Conservation (phyloP, 2,113 vertebrate species). For the Periophthalmus modestus region DNA sequence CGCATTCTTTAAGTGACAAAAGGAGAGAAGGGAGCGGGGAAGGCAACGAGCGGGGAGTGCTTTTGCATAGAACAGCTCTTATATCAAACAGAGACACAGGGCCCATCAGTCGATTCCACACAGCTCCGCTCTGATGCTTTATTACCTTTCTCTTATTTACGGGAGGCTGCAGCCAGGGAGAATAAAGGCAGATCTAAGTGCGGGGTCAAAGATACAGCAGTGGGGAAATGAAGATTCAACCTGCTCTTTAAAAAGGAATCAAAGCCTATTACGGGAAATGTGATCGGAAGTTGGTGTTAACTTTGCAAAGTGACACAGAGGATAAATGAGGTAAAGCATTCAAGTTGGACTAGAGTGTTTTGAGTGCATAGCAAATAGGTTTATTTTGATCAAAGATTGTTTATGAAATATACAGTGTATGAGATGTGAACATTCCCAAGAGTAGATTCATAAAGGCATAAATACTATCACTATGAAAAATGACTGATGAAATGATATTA, state of each 20-base stretch:
- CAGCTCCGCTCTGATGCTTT: constrained; percentile 44
- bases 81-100: constrained; percentile 84
- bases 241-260: constrained; percentile 13
- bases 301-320: constrained; percentile 6
- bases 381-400: not conserved
- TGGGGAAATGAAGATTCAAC: constrained; percentile 7
- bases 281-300: constrained; percentile 12
- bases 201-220: constrained; percentile 20
- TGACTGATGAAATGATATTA: not conserved
- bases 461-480: not conserved
- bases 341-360: not conserved
- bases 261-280: constrained; percentile 8
- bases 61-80: constrained; percentile 95
- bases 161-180: constrained; percentile 7
- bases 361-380: not conserved
- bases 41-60: constrained; percentile 74
- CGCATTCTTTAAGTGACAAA: constrained; percentile 99
- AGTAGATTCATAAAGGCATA: not conserved
- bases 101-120: constrained; percentile 67
- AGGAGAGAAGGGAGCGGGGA: constrained; percentile 54
- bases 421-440: too few relatives aligned
- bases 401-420: too few relatives aligned
- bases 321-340: constrained; percentile 1
- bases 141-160: constrained; percentile 51
- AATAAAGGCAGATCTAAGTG: constrained; percentile 17